Evolutionary conservation across 1,140 invertebrate genomes (phyloP), one percentile per base, ranked within the genome.

Genomic region (Macrobrachium nipponense): DNA sequence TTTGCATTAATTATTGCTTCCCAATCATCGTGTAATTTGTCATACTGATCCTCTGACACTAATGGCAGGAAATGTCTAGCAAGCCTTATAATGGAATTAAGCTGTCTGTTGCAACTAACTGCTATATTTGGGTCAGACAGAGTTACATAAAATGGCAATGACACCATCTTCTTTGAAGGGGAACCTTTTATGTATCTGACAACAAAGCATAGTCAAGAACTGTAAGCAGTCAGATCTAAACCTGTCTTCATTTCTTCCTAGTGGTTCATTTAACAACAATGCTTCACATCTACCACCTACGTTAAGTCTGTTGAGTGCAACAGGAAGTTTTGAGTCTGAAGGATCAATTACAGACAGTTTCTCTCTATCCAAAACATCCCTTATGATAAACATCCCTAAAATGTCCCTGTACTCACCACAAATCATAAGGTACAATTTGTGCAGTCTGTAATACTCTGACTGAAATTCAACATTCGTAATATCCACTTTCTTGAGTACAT

Each of bases 131-230:
- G 77, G 14, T 61, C 77, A 58, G 64, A 62, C n/a, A n/a, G n/a
- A n/a, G n/a, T 43, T 23, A 20, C 64, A 43, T 43, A 79, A 61
- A 58, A 79, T 15, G 44, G 77, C 77, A 79, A 61, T 62, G n/a
- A 79, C 77, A 27, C 77, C 60, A 12, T 79, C 77, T 62, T 79
- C 77, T 79, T 79, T 61, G 18, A 79, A 36, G 23, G 77, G 77
- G 60, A 79, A 79, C 51, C 76, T 78, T 60, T 79, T 79, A 62
- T 43, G 77, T 61, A 79, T 79, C 59, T 79, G 60, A 36, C 77
- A 79, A n/a, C 27, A 58, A 58, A 79, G 77, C 44, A 62, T 12
- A n/a, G 77, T 61, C 51, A 79, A 61, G 27, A 62, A 79, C 58
- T n/a, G 18, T 79, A 79, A 62, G 59, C 77, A 79, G 59, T 79